Evolutionary conservation across 2,113 vertebrate genomes (phyloP).

Genomic region (Sarotherodon lohbergeri): DNA sequence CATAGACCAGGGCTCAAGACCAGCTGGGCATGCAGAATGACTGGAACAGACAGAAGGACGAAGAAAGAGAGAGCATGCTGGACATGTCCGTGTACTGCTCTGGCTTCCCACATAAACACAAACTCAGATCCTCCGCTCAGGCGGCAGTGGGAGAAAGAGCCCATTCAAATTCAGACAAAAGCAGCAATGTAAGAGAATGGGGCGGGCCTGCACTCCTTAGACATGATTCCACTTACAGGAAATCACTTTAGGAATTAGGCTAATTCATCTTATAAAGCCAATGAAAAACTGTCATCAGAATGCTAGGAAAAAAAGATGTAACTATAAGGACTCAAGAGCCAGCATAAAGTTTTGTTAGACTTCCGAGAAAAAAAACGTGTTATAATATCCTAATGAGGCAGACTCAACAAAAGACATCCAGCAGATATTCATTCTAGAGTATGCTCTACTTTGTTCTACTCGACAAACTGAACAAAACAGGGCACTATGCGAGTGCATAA

Average conservation of each 20-base stretch:
- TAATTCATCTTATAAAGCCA: not conserved
- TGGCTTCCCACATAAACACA: conserved; percentile 48
- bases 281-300: not conserved
- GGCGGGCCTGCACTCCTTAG: not conserved
- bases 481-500: not conserved
- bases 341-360: not conserved
- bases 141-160: conserved; percentile 24
- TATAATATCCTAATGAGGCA: not conserved
- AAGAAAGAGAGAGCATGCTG: not conserved
- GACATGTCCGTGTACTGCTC: conserved; percentile 19
- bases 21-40: conserved; percentile 38
- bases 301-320: fast-evolving
- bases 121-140: conserved; percentile 37
- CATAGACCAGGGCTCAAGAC: conserved; percentile 9
- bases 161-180: conserved; percentile 54
- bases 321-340: not conserved
- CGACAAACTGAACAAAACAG: not conserved
- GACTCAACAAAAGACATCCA: not conserved
- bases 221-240: conserved; percentile 29
- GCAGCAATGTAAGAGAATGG: conserved; percentile 27
- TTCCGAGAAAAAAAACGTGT: not conserved
- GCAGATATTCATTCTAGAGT: not conserved
- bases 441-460: not conserved
- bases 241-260: not conserved
- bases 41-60: conserved; percentile 22